Evolutionary conservation across 1,140 invertebrate genomes (phyloP).

Genomic region (Chironomus striatipennis): DNA sequence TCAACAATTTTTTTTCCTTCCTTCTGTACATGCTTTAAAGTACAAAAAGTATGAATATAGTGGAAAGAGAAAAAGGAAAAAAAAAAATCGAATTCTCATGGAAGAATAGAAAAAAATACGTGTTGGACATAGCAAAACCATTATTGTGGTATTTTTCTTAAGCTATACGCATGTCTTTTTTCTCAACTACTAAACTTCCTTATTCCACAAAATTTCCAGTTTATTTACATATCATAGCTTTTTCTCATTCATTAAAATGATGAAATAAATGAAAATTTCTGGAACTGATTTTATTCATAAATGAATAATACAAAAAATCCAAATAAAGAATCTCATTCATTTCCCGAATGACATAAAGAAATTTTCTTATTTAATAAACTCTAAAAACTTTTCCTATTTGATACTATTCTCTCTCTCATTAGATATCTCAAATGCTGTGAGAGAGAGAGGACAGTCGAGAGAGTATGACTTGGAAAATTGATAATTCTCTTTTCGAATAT

Average conservation of each 20-base stretch:
- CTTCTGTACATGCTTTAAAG: background rate
- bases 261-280: too few species aligned
- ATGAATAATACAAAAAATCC: too few species aligned
- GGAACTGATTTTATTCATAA: too few species aligned
- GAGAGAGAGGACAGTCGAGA: background rate
- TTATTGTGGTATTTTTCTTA: background rate
- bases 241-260: too few species aligned
- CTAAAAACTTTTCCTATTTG: too few species aligned
- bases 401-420: too few species aligned
- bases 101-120: background rate
- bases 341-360: too few species aligned
- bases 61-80: background rate
- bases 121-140: background rate
- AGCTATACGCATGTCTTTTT: background rate
- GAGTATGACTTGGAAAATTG: too few species aligned
- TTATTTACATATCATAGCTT: too few species aligned
- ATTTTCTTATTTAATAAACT: too few species aligned
- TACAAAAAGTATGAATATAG: background rate
- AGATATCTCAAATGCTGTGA: background rate
- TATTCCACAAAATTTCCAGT: too few species aligned
- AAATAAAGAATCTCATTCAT: too few species aligned
- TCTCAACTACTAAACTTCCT: background rate
- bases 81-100: conserved; percentile 3
- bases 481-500: background rate
- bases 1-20: background rate